Evolutionary conservation across 2,888 invertebrate species (phyloP), one percentile per base, ranked within the genome.

Genomic region (Xestia c-nigrum): DNA sequence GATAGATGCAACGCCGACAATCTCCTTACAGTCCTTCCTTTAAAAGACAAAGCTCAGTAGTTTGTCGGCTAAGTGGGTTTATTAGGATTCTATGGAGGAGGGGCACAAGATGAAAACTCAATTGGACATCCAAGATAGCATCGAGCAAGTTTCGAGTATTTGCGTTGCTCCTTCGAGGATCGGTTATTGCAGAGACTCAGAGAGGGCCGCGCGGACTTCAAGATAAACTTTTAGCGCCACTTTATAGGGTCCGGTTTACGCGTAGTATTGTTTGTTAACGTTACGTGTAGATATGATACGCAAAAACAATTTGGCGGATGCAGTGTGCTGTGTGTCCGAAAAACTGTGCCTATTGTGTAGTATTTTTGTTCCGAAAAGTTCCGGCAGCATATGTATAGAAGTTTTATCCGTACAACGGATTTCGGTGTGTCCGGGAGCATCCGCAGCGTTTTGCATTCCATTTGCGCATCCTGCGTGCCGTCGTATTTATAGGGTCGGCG

Each of bases 21-120:
- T 92, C 92, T 92, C 87, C 88, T 88, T 89, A 89, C 88, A 91
- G 91, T 90, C 88, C 87, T 87, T 89, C 88, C 88, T 91, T 92
- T 90, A 90, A 89, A 90, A 92, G 91, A 94, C 93, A 94, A 93
- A 93, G 93, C 92, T 90, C 86, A 91, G 92, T 94, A 94, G 93
- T 94, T 94, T 93, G 92, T 90, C 89, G 87, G 89, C 89, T 94
- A 94, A 94, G 91, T 94, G 92, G 90, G 92, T 94, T 94, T 94
- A 94, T 94, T 94, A 93, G 91, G 91, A 90, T 93, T 92, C 91
- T 91, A 90, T 90, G 87, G 90, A 87, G 88, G 87, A 89, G 86
- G 86, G 84, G 90, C 87, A 85, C 89, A 80, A 88, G 90, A 90
- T 90, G 89, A 90, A 90, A 94, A 95, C 92, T 94, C 92, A 91